A percentile compares a stretch with the other conserved stretches of the same genome.
Evolutionary conservation across 2,113 vertebrate species (phyloP).

Genomic region (Entosphenus tridentatus): DNA sequence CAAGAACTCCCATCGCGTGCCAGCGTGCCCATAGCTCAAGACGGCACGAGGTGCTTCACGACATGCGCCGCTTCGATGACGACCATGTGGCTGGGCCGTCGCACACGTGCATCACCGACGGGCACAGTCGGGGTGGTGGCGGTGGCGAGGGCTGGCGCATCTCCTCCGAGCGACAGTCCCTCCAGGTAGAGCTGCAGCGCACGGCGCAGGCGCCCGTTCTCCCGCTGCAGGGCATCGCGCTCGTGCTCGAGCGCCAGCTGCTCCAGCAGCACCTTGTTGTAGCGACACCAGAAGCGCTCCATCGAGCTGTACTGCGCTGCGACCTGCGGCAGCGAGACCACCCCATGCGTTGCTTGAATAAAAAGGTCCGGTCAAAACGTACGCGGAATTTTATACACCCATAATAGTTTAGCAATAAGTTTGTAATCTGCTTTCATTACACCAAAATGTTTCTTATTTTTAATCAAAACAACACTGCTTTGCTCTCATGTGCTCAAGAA

Average conservation of each 20-base stretch:
- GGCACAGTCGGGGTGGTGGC: not conserved
- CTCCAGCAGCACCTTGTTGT: constrained; percentile 44
- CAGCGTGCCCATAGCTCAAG: too few species aligned
- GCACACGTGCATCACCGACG: not conserved
- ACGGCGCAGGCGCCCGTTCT: constrained; percentile 23
- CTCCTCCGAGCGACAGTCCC: constrained; percentile 21
- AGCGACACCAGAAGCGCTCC: constrained; percentile 42
- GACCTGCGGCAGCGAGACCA: not conserved
- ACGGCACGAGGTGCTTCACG: constrained; percentile 14
- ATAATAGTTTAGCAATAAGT: too few species aligned
- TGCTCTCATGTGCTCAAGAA: too few species aligned
- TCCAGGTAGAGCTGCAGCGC: constrained; percentile 34
- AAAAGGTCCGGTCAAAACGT: too few species aligned
- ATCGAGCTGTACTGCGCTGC: constrained; percentile 24
- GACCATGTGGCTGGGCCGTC: constrained; percentile 10
- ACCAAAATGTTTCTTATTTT: too few species aligned
- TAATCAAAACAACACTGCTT: too few species aligned
- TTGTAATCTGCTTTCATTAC: too few species aligned
- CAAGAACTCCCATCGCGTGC: too few species aligned
- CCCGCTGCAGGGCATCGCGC: constrained; percentile 14
- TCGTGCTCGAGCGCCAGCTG: constrained; percentile 23
- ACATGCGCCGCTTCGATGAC: constrained; percentile 16
- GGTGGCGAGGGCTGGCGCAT: constrained; percentile 14
- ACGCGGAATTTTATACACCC: too few species aligned
- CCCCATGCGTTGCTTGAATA: too few species aligned